These are phyloP conservation scores for Phyllotreta striolata DNA, from an alignment of 2,888 invertebrate species.

Conservation along the genomic window DNA sequence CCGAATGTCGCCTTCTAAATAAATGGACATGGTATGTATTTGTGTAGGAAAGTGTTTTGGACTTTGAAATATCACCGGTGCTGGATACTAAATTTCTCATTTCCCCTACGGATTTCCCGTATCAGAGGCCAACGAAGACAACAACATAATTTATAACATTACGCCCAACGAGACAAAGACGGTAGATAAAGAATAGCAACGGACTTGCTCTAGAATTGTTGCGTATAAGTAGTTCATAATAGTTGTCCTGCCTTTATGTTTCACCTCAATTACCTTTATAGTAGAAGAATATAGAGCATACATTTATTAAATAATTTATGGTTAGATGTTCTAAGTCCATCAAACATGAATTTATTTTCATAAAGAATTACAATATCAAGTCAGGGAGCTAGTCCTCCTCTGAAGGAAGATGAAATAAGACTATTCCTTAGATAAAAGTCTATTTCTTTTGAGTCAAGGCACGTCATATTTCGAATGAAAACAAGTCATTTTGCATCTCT, in stretches of 20 bases:
- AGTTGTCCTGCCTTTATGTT: too few relatives aligned
- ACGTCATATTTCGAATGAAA: constrained; percentile 51
- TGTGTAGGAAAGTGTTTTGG: constrained; percentile 54
- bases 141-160: constrained; percentile 54
- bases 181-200: constrained; percentile 33
- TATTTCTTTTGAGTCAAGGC: constrained; percentile 34
- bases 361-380: too few relatives aligned
- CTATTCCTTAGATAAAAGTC: constrained; percentile 45
- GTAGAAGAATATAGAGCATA: too few relatives aligned
- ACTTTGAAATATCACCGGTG: constrained; percentile 58
- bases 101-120: constrained; percentile 52
- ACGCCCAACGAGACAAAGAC: constrained; percentile 47
- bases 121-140: constrained; percentile 53
- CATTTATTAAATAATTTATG: too few relatives aligned
- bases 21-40: constrained; percentile 39
- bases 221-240: too few relatives aligned
- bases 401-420: constrained; percentile 14
- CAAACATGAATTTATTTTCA: too few relatives aligned
- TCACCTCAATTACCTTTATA: too few relatives aligned
- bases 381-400: background rate
- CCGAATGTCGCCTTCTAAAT: constrained; percentile 36
- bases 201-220: background rate
- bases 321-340: too few relatives aligned
- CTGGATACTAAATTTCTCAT: constrained; percentile 58
- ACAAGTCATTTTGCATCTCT: constrained; percentile 51